Base-by-base conservation (phyloP, 2,113 vertebrate genomes). In the Turdus rufiventris region DNA sequence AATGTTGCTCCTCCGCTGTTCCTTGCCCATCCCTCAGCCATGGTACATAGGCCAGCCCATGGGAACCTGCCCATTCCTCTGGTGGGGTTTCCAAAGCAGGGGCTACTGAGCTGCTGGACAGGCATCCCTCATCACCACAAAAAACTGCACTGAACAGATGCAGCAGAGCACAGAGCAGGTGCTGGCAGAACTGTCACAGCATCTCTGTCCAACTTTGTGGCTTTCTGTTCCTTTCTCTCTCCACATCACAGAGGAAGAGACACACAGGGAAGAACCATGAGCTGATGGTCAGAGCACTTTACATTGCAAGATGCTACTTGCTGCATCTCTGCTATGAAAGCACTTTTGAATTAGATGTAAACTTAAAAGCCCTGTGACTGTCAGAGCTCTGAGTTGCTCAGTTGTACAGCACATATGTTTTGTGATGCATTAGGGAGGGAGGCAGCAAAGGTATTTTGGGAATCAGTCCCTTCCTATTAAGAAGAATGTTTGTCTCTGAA, bases 161-260 rank as follows among this genome's bases (percentile, higher is more conserved):
- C 36, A 65, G 42, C 42, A 84, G 45, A 70, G 18, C 6, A 5
- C 33, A 51, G 60, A 68, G 58, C 45, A 68, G 33, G 8, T 91
- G 83, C 67, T 91, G 45, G 21, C 67, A 68, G 53, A 31, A n/a
- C 36, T 63, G 18, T 65, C 0, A 0, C 25, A 73, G 15, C n/a
- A 19, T 65, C 31, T 54, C 73, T 85, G 12, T 43, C 75, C 54
- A 65, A 50, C 24, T 88, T 63, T 78, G 29, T 75, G 58, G 34
- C 40, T 57, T 90, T 67, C 33, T 85, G 51, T 78, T 75, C 57
- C 23, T 86, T 91, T 68, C 33, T 76, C 73, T 87, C 47, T 74
- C 26, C 18, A 31, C 51, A 31, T 17, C 36, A 5, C 28, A 50
- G 36, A n/a, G 36, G 70, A 65, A 48, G 56, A 29, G 34, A 19